Evolutionary conservation across 2,888 invertebrate species (phyloP).

Genomic region (Calliscelio sp.): DNA sequence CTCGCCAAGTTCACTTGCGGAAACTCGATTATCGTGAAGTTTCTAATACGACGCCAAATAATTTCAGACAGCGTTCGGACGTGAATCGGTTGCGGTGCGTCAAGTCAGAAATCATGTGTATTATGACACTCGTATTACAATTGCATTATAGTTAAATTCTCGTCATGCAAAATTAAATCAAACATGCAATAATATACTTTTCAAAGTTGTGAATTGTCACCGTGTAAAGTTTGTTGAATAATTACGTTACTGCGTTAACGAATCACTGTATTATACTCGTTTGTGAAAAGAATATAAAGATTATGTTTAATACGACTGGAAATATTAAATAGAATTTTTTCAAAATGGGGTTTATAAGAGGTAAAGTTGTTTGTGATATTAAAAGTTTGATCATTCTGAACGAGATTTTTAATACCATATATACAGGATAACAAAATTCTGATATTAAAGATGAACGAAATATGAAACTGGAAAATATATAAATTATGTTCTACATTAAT

Average conservation of each 20-base stretch:
- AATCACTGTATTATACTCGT: conserved; percentile 55
- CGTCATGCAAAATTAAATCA: conserved; percentile 54
- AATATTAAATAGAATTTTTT: too few relatives aligned
- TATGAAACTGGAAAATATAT: too few relatives aligned
- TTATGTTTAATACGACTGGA: conserved; percentile 24
- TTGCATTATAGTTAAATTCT: conserved; percentile 64
- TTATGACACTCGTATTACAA: conserved; percentile 64
- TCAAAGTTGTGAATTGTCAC: conserved; percentile 48
- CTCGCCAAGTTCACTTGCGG: conserved; percentile 73
- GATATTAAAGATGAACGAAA: too few relatives aligned
- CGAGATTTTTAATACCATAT: too few relatives aligned
- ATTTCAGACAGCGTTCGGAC: conserved; percentile 69
- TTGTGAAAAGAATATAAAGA: conserved; percentile 51
- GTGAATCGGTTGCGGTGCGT: conserved; percentile 66
- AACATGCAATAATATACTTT: conserved; percentile 63
- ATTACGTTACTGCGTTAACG: conserved; percentile 51
- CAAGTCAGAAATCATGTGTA: conserved; percentile 68
- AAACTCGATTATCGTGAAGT: conserved; percentile 74
- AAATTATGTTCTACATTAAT: too few relatives aligned
- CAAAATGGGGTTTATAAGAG: background rate
- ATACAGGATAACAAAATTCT: too few relatives aligned
- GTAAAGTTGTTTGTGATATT: too few relatives aligned
- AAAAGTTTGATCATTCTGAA: too few relatives aligned
- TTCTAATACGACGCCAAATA: conserved; percentile 72
- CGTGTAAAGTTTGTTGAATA: conserved; percentile 52